These are phyloP conservation scores for Achatina immaculata DNA, from an alignment of 1,140 invertebrate species.

Conservation along the genomic window DNA sequence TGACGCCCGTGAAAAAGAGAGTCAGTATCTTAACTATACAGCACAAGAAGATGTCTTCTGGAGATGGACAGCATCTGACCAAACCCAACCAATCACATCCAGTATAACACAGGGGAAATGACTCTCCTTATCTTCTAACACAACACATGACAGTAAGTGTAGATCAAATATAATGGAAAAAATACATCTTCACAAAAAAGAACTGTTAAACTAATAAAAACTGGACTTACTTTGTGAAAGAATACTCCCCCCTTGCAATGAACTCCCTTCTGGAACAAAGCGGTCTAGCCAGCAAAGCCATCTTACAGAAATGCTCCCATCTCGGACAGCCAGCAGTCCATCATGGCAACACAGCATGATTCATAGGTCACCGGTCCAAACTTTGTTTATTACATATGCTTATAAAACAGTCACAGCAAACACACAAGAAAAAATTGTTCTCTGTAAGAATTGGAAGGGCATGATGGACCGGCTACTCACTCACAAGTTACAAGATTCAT, in stretches of 20 bases:
- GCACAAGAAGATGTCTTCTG: no score
- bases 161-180: no score
- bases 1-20: no score
- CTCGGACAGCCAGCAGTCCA: neutral
- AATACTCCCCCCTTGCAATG: neutral
- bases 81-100: no score
- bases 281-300: neutral
- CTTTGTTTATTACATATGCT: conserved; percentile 2
- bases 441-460: neutral
- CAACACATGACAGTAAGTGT: no score
- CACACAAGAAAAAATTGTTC: neutral
- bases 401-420: neutral
- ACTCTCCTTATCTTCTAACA: no score
- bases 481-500: no score
- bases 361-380: neutral
- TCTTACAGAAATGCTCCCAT: neutral
- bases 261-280: neutral
- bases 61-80: no score
- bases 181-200: no score
- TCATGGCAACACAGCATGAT: neutral
- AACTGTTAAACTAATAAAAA: no score
- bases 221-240: neutral
- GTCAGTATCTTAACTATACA: no score
- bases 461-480: conserved; percentile 18
- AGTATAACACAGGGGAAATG: no score